Evolutionary conservation across 2,888 invertebrate species (phyloP).

Genomic region (Dorcus hopei): DNA sequence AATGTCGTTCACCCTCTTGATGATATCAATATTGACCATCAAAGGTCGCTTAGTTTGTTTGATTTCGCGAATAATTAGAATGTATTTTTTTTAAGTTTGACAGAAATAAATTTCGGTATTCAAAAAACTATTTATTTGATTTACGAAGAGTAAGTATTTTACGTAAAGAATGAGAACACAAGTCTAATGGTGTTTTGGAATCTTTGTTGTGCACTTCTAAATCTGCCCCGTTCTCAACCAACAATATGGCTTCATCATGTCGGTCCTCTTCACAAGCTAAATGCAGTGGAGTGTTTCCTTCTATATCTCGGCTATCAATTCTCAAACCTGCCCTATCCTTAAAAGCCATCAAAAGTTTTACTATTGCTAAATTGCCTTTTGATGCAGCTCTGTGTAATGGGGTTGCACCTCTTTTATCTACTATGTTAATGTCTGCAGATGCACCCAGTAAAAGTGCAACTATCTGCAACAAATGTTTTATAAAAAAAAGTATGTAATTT

Average conservation of each 20-base stretch:
- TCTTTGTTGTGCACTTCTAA: conserved; percentile 62
- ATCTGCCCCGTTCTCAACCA: conserved; percentile 65
- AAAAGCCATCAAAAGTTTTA: conserved; percentile 62
- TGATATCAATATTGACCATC: no score
- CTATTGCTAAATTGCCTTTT: conserved; percentile 66
- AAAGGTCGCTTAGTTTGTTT: no score
- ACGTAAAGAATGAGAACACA: conserved; percentile 43
- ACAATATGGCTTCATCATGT: conserved; percentile 61
- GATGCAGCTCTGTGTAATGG: conserved; percentile 79
- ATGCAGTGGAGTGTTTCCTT: conserved; percentile 78
- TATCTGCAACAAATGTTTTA: conserved; percentile 53
- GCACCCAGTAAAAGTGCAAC: conserved; percentile 62
- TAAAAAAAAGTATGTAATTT: background rate
- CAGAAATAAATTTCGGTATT: background rate
- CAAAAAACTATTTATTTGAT: background rate
- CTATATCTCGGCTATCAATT: conserved; percentile 62
- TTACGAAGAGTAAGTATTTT: conserved; percentile 6
- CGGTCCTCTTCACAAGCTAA: conserved; percentile 80
- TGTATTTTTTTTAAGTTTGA: background rate
- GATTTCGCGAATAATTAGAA: no score
- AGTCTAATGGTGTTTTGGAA: conserved; percentile 63
- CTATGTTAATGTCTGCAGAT: conserved; percentile 67
- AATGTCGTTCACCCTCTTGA: no score
- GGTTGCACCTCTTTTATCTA: conserved; percentile 67
- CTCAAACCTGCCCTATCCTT: conserved; percentile 46